A percentile compares a stretch with the other conserved stretches of the same genome.
Conservation (phyloP, 2,113 vertebrate genomes). For the Melanostigma gelatinosum region DNA sequence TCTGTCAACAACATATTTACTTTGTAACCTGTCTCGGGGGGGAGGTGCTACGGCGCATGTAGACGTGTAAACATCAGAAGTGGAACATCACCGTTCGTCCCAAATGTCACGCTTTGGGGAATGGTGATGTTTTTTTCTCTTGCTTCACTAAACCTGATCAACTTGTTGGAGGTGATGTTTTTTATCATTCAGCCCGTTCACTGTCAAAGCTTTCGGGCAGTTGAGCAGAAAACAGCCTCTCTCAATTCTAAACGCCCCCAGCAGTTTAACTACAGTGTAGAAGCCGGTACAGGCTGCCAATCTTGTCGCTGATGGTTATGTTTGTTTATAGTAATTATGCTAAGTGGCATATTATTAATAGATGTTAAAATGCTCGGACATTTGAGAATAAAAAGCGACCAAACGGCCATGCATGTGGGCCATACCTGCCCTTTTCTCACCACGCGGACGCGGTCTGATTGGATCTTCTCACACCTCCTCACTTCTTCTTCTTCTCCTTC, state of each 20-base stretch:
- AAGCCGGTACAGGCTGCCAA: constrained; percentile 27
- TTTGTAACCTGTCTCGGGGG: constrained; percentile 3
- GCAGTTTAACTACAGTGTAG: constrained; percentile 20
- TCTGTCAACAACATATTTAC: constrained; percentile 45
- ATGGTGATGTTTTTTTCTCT: not conserved
- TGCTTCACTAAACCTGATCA: constrained; percentile 10
- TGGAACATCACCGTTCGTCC: not conserved
- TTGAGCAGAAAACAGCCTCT: constrained; percentile 13
- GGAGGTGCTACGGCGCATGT: not conserved
- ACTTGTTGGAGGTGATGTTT: not conserved
- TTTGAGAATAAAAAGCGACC: constrained; percentile 4
- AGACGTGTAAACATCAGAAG: not conserved
- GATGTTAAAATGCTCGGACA: not conserved
- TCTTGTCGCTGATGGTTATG: constrained; percentile 17
- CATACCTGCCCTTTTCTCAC: not conserved
- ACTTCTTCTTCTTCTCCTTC: not conserved
- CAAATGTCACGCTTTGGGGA: not conserved
- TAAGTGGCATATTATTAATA: constrained; percentile 11
- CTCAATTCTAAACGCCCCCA: constrained; percentile 1
- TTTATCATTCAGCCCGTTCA: not conserved
- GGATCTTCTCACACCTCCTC: not conserved
- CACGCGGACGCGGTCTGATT: not conserved
- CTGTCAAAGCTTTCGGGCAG: not conserved
- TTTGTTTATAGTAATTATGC: constrained; percentile 42
- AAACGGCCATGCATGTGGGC: not conserved